Conservation (phyloP, 1,140 invertebrate genomes). For the Neuroterus valhalla region DNA sequence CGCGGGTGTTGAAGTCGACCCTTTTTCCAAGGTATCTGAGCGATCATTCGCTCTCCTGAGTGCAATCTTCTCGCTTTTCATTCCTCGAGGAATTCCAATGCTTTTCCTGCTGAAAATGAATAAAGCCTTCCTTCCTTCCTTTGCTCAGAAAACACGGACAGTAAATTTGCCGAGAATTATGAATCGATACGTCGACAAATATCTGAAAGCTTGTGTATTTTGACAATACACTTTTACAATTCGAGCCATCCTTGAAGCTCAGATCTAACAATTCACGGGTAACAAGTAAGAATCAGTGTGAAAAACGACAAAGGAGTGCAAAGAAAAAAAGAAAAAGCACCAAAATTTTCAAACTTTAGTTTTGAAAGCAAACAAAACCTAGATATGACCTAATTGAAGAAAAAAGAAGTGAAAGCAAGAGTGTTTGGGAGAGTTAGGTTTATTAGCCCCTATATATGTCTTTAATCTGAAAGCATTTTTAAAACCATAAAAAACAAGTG, state of each 20-base stretch:
- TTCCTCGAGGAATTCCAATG: not conserved
- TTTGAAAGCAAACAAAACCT: too few species aligned
- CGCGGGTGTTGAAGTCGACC: slow-evolving; percentile 46
- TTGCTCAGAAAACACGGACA: slow-evolving; percentile 27
- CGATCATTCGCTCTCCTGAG: slow-evolving; percentile 44
- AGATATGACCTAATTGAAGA: too few species aligned
- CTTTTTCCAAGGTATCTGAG: slow-evolving; percentile 52
- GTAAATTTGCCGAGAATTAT: slow-evolving; percentile 57
- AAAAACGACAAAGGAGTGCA: not conserved
- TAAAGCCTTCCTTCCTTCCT: slow-evolving; percentile 33
- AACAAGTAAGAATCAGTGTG: not conserved
- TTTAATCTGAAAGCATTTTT: too few species aligned
- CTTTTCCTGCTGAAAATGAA: slow-evolving; percentile 29
- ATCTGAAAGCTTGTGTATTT: slow-evolving; percentile 43
- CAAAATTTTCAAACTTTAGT: too few species aligned
- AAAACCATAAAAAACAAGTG: too few species aligned
- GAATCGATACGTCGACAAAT: slow-evolving; percentile 43
- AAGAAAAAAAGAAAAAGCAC: too few species aligned
- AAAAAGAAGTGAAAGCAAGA: too few species aligned
- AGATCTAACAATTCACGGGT: not conserved
- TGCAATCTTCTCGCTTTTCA: slow-evolving; percentile 32
- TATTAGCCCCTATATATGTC: too few species aligned
- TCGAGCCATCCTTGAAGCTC: not conserved
- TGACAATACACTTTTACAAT: slow-evolving; percentile 38
- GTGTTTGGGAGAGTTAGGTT: too few species aligned